Base-by-base conservation (phyloP, 2,113 vertebrate genomes). In the Hiodon alosoides region DNA sequence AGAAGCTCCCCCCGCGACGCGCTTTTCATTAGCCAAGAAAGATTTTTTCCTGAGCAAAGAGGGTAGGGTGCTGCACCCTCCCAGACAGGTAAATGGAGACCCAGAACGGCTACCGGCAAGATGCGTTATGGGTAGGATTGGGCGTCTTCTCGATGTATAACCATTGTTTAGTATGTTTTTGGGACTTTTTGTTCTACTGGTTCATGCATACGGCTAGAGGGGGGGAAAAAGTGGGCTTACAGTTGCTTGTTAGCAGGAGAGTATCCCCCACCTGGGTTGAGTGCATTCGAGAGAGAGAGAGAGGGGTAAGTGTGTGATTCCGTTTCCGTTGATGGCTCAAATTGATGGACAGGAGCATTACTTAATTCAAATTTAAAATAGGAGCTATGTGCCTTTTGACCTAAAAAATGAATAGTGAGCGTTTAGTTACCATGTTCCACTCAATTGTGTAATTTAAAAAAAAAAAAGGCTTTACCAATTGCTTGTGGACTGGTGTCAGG, bases 21-120 rank as follows among this genome's bases (percentile, higher is more conserved):
- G 89, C 10, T 91, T 92, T 89, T 93, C 91, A 92, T 93, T 92
- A 92, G 89, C 89, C 88, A 88, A 90, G 91, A 93, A 92, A 89
- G 90, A 93, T 92, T 91, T 85, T 89, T 86, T 94, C 92, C 92
- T 92, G 93, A 92, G 92, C 92, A 90, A 88, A 90, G n/a, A n/a
- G n/a, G n/a, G n/a, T n/a, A n/a, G 89, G 90, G 88, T 90, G 89
- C 90, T 91, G 87, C 72, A 90, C 89, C 90, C 89, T 90, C 66
- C 88, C 89, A 89, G 91, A 89, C 86, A 77, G 89, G 91, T 90
- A 93, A 92, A 46, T 89, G 91, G 89, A 67, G 85, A 86, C 82
- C 87, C 90, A 88, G 86, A 87, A 89, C 87, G 81, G 88, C 85
- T 84, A 86, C 84, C 80, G 91, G 87, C 82, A 65, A 4, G 83